Evolutionary conservation across 2,797 vertebrate genomes (phyloP), one percentile per base, ranked within the genome.

Genomic region (Peromyscus eremicus): DNA sequence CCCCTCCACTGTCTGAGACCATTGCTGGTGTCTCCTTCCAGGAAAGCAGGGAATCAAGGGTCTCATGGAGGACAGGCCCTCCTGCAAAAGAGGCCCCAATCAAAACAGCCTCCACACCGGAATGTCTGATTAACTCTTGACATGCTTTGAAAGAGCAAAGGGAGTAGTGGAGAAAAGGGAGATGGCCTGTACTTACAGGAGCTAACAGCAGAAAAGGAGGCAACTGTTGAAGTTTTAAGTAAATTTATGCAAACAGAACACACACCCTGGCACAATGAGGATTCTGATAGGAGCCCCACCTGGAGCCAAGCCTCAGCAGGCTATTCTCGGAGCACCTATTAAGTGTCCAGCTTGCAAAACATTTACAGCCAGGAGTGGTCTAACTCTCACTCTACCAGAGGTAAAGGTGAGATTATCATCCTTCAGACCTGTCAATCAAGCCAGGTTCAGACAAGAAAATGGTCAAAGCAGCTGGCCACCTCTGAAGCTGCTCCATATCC

Each of bases 81-180:
- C 88, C 71, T 40, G 27, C 64, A 64, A 29, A 40, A n/a, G 60
- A 52, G 40, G 79, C 86, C 96, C 95, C 89, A 97, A 94, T 79
- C 90, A 91, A 97, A 97, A 92, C 86, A 95, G 91, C 79, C 83
- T 91, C 94, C 86, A 91, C 83, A 73, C 60, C 60, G 34, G 85
- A 40, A 16, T 82, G 84, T 92, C 70, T 94, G 97, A 97, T 91
- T 95, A 97, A 96, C 96, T 96, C 95, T 90, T 95, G 83, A 95
- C 90, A 92, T 89, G 68, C 76, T 96, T 95, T 95, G 89, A 87
- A 92, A 71, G 95, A 91, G 83, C 91, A 82, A 97, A 95, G 68
- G 68, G 93, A 97, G 76, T 92, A 64, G 80, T 94, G 75, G 91
- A 68, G 32, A 94, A 96, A 64, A 68, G 85, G 89, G 82, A 94